Conservation (phyloP, 2,113 vertebrate genomes). For the Chiloscyllium plagiosum region DNA sequence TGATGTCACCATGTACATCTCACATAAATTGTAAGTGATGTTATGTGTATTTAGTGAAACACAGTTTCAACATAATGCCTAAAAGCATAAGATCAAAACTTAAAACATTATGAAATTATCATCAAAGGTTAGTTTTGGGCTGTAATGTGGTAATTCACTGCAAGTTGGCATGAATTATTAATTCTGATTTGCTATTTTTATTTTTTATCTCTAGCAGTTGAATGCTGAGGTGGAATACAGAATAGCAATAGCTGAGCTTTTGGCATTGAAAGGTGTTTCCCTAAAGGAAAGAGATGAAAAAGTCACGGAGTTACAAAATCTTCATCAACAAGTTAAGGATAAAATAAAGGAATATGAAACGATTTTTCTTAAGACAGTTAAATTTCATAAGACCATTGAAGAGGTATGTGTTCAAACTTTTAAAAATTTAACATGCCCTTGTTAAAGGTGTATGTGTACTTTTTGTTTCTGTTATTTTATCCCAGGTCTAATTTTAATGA, state of each 20-base stretch:
- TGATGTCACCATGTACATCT: not conserved
- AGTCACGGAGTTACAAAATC: conserved; percentile 60
- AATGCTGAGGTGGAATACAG: conserved; percentile 67
- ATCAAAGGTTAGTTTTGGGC: not conserved
- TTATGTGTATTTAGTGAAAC: not conserved
- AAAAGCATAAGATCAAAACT: not conserved
- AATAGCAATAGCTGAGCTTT: conserved; percentile 60
- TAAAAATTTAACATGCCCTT: not conserved
- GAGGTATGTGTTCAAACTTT: conserved; percentile 54
- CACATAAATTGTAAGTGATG: not conserved
- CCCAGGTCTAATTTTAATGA: not conserved
- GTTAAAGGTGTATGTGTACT: too few species aligned
- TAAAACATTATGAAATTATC: not conserved
- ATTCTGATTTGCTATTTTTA: not conserved
- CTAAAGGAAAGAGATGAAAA: conserved; percentile 62
- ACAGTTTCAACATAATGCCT: not conserved
- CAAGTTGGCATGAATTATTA: not conserved
- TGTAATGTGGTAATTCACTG: not conserved
- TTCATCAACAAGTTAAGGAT: conserved; percentile 63
- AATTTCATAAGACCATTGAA: conserved; percentile 67
- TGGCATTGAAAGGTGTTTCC: conserved; percentile 55
- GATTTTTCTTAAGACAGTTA: conserved; percentile 61
- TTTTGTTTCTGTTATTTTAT: not conserved
- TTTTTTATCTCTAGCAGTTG: conserved; percentile 59
- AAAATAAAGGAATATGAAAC: conserved; percentile 62